Evolutionary conservation across 1,140 invertebrate species (phyloP).

Genomic region (Drosophila parabipectinata): DNA sequence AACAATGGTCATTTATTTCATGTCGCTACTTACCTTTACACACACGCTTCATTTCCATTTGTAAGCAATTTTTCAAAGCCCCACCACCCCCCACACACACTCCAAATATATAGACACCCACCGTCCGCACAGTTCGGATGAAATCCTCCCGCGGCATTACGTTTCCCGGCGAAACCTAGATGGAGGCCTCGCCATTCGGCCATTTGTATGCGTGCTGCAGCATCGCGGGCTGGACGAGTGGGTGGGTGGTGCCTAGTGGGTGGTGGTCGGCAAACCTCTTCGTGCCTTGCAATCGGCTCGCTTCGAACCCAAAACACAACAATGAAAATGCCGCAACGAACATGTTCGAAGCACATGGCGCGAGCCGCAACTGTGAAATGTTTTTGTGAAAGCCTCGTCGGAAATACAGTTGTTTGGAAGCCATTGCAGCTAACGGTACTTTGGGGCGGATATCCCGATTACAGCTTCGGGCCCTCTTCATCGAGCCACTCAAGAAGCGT

Average conservation of each 20-base stretch:
- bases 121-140: neutral
- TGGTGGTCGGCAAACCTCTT: neutral
- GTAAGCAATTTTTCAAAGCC: constrained; percentile 62
- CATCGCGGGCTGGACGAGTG: constrained; percentile 6
- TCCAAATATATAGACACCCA: constrained; percentile 2
- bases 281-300: constrained; percentile 29
- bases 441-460: constrained; percentile 26
- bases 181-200: constrained; percentile 20
- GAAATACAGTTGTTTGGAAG: constrained; percentile 71
- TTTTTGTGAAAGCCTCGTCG: constrained; percentile 37
- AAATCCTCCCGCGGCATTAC: constrained; percentile 29
- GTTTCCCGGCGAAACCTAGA: constrained; percentile 8
- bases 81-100: neutral
- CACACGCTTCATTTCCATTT: constrained; percentile 68
- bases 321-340: constrained; percentile 57
- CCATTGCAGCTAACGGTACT: constrained; percentile 70
- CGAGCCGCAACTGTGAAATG: constrained; percentile 30
- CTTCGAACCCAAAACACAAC: constrained; percentile 75
- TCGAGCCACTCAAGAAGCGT: constrained; percentile 35
- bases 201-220: constrained; percentile 58
- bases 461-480: neutral
- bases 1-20: constrained; percentile 52
- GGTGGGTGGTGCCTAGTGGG: neutral
- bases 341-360: constrained; percentile 74
- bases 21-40: constrained; percentile 55